Evolutionary conservation across 2,113 vertebrate genomes (phyloP).

Genomic region (Ahaetulla prasina): DNA sequence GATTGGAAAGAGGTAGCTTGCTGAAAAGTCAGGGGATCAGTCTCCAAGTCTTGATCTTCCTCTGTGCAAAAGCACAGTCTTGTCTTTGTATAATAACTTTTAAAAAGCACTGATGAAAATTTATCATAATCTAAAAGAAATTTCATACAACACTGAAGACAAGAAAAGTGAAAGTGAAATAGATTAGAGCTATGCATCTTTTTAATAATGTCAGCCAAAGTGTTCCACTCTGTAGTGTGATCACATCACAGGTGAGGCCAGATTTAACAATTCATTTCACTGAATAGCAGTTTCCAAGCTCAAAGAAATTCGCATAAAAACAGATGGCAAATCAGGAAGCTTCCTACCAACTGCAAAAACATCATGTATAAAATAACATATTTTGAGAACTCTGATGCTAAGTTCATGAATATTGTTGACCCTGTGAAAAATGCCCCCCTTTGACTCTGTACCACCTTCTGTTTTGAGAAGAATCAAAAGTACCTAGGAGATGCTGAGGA

Average conservation of each 20-base stretch:
- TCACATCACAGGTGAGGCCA: constrained; percentile 47
- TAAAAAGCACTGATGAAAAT: constrained; percentile 46
- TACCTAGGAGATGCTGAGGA: background rate
- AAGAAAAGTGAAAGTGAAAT: constrained; percentile 55
- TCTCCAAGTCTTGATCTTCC: constrained; percentile 25
- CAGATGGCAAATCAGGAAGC: constrained; percentile 44
- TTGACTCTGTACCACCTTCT: background rate
- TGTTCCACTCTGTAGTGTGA: constrained; percentile 52
- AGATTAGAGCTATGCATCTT: constrained; percentile 53
- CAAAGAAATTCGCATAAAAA: constrained; percentile 45
- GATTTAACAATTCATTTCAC: constrained; percentile 68
- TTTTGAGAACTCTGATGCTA: constrained; percentile 31
- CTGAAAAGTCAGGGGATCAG: constrained; percentile 35
- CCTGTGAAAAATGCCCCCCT: background rate
- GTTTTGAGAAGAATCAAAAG: background rate
- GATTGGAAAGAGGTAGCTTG: background rate
- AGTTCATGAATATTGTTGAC: background rate
- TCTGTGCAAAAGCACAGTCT: constrained; percentile 16
- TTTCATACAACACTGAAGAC: constrained; percentile 64
- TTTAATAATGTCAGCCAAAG: constrained; percentile 58
- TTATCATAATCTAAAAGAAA: constrained; percentile 60
- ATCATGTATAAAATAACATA: constrained; percentile 32
- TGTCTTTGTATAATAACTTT: constrained; percentile 15
- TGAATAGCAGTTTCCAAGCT: constrained; percentile 58
- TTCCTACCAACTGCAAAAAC: constrained; percentile 41